Percentiles rank a stretch among this genome's conserved stretches.
phyloP scores from a whole-genome alignment of 2,113 vertebrate genomes.

The Maylandia zebra region DNA sequence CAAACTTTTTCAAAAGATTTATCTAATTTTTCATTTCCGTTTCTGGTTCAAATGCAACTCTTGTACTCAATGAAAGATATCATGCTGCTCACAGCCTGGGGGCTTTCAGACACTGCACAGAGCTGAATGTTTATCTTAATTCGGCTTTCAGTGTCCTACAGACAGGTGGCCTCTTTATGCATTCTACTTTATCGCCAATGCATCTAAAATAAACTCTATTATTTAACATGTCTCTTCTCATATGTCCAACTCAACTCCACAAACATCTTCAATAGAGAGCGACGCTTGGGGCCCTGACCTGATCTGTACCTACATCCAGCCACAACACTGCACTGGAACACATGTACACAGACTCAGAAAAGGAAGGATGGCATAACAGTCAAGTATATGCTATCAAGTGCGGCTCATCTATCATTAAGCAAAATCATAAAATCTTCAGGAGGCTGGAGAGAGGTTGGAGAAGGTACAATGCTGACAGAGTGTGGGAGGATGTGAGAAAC shows the following conservation, averaged over 20 bases:
- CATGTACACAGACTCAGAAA: not conserved
- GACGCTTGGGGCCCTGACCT: not conserved
- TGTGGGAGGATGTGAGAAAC: conserved; percentile 39
- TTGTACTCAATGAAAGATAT: not conserved
- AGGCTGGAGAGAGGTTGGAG: conserved; percentile 34
- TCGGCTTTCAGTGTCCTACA: not conserved
- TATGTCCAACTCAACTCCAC: not conserved
- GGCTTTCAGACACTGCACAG: not conserved
- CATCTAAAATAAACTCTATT: conserved; percentile 10
- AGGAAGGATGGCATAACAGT: conserved; percentile 8
- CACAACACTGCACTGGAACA: not conserved
- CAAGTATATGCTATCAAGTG: conserved; percentile 42
- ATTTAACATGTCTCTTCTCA: conserved; percentile 35
- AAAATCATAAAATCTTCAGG: conserved; percentile 60
- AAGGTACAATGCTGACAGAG: conserved; percentile 27
- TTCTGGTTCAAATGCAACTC: not conserved
- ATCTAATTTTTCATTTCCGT: not conserved
- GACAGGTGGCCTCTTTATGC: conserved; percentile 10
- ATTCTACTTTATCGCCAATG: not conserved
- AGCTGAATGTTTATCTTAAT: not conserved
- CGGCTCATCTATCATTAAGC: conserved; percentile 64
- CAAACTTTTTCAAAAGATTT: not conserved
- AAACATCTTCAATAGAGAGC: not conserved
- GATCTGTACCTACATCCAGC: not conserved
- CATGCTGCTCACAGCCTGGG: not conserved